Base-by-base conservation (phyloP, 1,140 invertebrate genomes). In the Brachionus manjavacas region DNA sequence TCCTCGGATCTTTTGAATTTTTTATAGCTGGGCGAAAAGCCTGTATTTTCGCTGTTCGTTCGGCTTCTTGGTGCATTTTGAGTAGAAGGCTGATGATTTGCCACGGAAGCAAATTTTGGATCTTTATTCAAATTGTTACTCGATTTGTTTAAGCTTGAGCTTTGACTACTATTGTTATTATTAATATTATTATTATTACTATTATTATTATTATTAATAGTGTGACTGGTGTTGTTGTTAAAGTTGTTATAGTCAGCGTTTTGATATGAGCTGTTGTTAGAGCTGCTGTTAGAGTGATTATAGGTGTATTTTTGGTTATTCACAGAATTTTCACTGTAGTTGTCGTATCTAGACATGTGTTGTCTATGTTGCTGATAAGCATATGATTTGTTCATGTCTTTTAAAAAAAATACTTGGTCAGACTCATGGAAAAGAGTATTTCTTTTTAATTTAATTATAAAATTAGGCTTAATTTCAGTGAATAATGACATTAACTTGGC, bases 1-100 rank as follows among this genome's bases (percentile, higher is more conserved):
- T 76, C 72, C 9, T 76, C 72, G 14, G 72, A 76, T 49, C 31
- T 23, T 76, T 76, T 76, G 41, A 76, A 76, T 14, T 76, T 76
- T 76, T 76, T 76, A 28, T 14, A 49, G 31, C 8, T 76, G 14
- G 41, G 72, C 3, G 72, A 49, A 25, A 25, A 25, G 1, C 20
- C 46, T 49, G 41, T 76, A 52, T 35, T 76, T n/a, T 49, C 72
- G 8, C 72, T 76, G 20, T 49, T 76, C 6, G 41, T 28, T 52
- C 70, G 35, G 35, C 72, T 49, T 23, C 41, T 49, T 76, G 39
- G 31, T 43, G 7, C 72, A 1, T 25, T 8, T 14, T 16, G 11
- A 3, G 14, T 9, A 35, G 66, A 35, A n/a, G 16, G 41, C 7
- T 23, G 43, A 25, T 76, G 41, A 23, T 76, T 23, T 8, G 25